These are phyloP conservation scores for Parnassius apollo DNA, from an alignment of 2,888 invertebrate species.

Conservation along the genomic window DNA sequence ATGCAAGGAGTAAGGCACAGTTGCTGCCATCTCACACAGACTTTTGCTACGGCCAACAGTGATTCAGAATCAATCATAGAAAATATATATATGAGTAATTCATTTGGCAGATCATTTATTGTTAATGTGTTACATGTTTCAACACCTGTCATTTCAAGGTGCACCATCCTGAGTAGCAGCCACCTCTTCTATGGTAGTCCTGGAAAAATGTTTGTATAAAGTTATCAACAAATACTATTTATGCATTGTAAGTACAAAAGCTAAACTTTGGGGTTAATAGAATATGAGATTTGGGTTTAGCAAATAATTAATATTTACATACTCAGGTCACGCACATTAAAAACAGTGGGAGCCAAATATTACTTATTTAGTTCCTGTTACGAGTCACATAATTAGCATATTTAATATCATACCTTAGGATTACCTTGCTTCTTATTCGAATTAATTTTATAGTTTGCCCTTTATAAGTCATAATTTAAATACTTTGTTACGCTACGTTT, in stretches of 20 bases:
- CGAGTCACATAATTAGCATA: slow-evolving; percentile 30
- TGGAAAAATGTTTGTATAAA: slow-evolving; percentile 39
- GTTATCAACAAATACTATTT: slow-evolving; percentile 1
- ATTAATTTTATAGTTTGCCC: slow-evolving; percentile 67
- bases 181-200: slow-evolving; percentile 49
- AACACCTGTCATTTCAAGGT: slow-evolving; percentile 69
- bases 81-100: slow-evolving; percentile 77
- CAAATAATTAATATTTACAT: slow-evolving; percentile 32
- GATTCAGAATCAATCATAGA: slow-evolving; percentile 79
- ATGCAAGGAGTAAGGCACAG: slow-evolving; percentile 74
- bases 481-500: slow-evolving; percentile 49
- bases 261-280: slow-evolving; percentile 11
- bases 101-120: slow-evolving; percentile 78
- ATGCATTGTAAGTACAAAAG: not conserved
- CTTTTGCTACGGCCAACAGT: slow-evolving; percentile 69
- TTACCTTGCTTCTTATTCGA: slow-evolving; percentile 64
- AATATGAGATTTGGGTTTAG: slow-evolving; percentile 9
- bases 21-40: slow-evolving; percentile 74
- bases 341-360: slow-evolving; percentile 39
- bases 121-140: slow-evolving; percentile 56
- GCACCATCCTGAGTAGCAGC: slow-evolving; percentile 63
- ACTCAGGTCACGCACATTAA: slow-evolving; percentile 57
- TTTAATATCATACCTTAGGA: slow-evolving; percentile 57
- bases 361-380: slow-evolving; percentile 17
- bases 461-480: slow-evolving; percentile 75